Percentiles rank a stretch among this genome's conserved stretches.
Conservation (phyloP, 2,888 invertebrate species). For the Mechanitis mazaeus region DNA sequence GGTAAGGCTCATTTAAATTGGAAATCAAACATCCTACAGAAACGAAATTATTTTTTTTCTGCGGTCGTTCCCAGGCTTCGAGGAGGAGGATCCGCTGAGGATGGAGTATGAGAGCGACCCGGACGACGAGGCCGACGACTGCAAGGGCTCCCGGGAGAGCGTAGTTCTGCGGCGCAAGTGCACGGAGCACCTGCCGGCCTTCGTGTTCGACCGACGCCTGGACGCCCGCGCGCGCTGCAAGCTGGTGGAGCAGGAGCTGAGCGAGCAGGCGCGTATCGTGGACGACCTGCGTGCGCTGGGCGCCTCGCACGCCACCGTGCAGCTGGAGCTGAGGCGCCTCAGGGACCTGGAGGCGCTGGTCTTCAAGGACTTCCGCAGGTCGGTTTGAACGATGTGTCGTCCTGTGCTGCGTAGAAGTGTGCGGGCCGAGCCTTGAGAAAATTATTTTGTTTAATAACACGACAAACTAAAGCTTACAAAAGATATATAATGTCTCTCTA, state of each 20-base stretch:
- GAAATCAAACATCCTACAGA: background rate
- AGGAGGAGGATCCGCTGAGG: slow-evolving; percentile 85
- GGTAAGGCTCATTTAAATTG: slow-evolving; percentile 58
- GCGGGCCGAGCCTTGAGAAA: no score
- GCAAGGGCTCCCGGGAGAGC: slow-evolving; percentile 81
- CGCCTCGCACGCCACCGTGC: slow-evolving; percentile 92
- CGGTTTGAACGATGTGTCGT: background rate
- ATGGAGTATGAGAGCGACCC: slow-evolving; percentile 87
- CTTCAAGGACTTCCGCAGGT: slow-evolving; percentile 93
- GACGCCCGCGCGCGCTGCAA: slow-evolving; percentile 92
- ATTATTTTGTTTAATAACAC: no score
- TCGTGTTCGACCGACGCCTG: slow-evolving; percentile 86
- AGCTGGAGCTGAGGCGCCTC: slow-evolving; percentile 92
- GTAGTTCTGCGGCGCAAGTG: slow-evolving; percentile 80
- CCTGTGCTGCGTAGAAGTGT: no score
- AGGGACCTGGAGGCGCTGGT: slow-evolving; percentile 95
- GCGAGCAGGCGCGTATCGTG: slow-evolving; percentile 96
- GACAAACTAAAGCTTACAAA: no score
- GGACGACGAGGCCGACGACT: slow-evolving; percentile 81
- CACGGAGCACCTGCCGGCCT: slow-evolving; percentile 87
- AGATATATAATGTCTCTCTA: no score
- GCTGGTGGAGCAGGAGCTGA: slow-evolving; percentile 97
- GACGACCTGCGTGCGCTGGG: slow-evolving; percentile 92
- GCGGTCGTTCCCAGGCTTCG: slow-evolving; percentile 69
- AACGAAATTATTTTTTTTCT: background rate